Percentiles rank a stretch among this genome's conserved stretches.
Evolutionary conservation across 2,888 invertebrate genomes (phyloP).

Genomic region (Catocala fraxini): DNA sequence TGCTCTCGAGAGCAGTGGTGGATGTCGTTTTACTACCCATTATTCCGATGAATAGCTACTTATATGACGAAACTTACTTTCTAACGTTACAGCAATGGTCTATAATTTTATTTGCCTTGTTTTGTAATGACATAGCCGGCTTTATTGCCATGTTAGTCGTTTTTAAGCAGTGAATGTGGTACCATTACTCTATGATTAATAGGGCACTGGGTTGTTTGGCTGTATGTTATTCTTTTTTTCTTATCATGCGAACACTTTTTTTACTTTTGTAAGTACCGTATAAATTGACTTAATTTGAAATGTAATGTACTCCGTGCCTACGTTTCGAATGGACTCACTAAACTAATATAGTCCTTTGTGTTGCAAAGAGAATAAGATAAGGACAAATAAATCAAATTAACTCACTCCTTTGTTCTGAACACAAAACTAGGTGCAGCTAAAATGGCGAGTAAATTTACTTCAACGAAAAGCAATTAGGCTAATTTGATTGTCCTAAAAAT

Average conservation of each 20-base stretch:
- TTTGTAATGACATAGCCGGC: slow-evolving; percentile 59
- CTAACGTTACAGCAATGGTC: slow-evolving; percentile 73
- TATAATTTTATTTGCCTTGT: slow-evolving; percentile 67
- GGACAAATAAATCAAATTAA: background rate
- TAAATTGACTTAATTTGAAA: slow-evolving; percentile 25
- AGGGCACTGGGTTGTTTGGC: slow-evolving; percentile 10
- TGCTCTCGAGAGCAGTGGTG: slow-evolving; percentile 60
- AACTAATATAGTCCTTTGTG: background rate
- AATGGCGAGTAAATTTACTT: too few species aligned
- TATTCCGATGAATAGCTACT: slow-evolving; percentile 74
- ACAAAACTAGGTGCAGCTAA: background rate
- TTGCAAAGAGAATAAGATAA: background rate
- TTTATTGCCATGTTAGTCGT: slow-evolving; percentile 51
- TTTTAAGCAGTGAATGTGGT: slow-evolving; percentile 36
- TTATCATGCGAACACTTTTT: background rate
- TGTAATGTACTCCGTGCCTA: background rate
- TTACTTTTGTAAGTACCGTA: background rate
- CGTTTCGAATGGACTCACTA: background rate
- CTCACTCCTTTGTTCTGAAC: background rate
- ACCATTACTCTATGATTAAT: slow-evolving; percentile 31
- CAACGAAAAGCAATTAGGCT: too few species aligned
- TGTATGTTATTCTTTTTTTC: background rate
- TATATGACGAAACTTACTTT: slow-evolving; percentile 77
- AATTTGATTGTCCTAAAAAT: too few species aligned
- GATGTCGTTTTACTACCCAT: slow-evolving; percentile 59